Conservation (phyloP, 2,888 invertebrate species). For the Drosophila anomalata region DNA sequence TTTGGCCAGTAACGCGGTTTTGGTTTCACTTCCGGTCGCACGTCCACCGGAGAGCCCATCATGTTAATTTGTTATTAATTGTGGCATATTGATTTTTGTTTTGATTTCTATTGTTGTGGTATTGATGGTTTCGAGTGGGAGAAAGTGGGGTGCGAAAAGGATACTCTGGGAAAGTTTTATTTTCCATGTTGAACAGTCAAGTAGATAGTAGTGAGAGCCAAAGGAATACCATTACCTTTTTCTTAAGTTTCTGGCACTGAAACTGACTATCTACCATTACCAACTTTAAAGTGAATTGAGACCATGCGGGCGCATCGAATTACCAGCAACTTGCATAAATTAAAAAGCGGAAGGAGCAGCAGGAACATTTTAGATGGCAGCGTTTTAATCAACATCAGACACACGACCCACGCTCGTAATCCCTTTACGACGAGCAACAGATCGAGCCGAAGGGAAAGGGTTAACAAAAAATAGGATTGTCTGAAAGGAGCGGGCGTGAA, state of each 20-base stretch:
- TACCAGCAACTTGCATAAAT: slow-evolving; percentile 71
- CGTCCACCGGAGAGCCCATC: slow-evolving; percentile 65
- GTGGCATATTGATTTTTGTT: slow-evolving; percentile 71
- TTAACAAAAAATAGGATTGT: slow-evolving; percentile 51
- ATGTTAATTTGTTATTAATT: slow-evolving; percentile 83
- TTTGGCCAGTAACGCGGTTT: slow-evolving; percentile 40
- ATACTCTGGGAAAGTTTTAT: slow-evolving; percentile 28
- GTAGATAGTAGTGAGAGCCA: no score
- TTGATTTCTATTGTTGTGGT: slow-evolving; percentile 52
- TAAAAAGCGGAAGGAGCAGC: slow-evolving; percentile 46
- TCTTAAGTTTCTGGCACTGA: slow-evolving; percentile 32
- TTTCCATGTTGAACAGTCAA: not conserved
- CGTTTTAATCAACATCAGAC: slow-evolving; percentile 73
- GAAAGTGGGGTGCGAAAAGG: not conserved
- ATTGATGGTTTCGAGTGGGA: not conserved
- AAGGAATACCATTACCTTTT: no score
- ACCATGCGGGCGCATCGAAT: slow-evolving; percentile 75
- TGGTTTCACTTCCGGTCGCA: slow-evolving; percentile 58
- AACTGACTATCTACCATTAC: slow-evolving; percentile 29
- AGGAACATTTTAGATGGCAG: slow-evolving; percentile 41
- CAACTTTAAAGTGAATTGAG: slow-evolving; percentile 45
- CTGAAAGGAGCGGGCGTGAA: slow-evolving; percentile 65
- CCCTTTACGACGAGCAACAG: slow-evolving; percentile 56
- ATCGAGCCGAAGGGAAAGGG: slow-evolving; percentile 65
- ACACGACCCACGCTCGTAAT: slow-evolving; percentile 67